Base-by-base conservation (phyloP, 1,140 invertebrate species). In the Bombus haemorrhoidalis region DNA sequence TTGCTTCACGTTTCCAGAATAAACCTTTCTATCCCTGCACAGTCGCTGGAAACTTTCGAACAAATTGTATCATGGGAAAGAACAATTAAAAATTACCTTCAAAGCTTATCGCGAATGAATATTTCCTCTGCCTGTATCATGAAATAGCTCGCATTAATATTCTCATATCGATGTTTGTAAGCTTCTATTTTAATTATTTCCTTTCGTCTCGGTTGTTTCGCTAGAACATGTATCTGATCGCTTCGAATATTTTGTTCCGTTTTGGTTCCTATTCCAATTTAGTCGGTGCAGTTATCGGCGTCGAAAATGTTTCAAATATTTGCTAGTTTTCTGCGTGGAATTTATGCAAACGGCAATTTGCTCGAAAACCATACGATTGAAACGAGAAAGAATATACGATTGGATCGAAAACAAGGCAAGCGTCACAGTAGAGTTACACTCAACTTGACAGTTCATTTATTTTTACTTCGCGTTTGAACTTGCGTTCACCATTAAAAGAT, bases 1-100 rank as follows among this genome's bases (percentile, higher is more conserved):
- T 69, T 83, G 43, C 62, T n/a, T 77, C 62, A 25, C 64, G 47
- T 83, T 83, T 83, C 25, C 43, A 34, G 62, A 39, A 83, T 69
- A 78, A 83, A 69, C 10, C 64, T 68, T 22, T 25, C 43, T 43
- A 41, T 59, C 47, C 73, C 9, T 28, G 12, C 12, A 10, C 39
- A n/a, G 12, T 62, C 10, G 4, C 28, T 8, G 37, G 18, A 22
- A 57, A 69, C 22, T 43, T 41, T 25, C 71, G 32, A 82, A 41
- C 47, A 22, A 59, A 73, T 43, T 34, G 66, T 71, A 53, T 25
- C 28, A n/a, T 18, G 47, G 10, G 22, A 32, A 34, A 22, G 22
- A 62, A 75, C 32, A 64, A 82, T 75, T 82, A 62, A 64, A 75
- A 75, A 37, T 39, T 37, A 66, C 66, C 25, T 28, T 64, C 32